Conservation (phyloP, 2,797 vertebrate species). For the Galaxias olidus region DNA sequence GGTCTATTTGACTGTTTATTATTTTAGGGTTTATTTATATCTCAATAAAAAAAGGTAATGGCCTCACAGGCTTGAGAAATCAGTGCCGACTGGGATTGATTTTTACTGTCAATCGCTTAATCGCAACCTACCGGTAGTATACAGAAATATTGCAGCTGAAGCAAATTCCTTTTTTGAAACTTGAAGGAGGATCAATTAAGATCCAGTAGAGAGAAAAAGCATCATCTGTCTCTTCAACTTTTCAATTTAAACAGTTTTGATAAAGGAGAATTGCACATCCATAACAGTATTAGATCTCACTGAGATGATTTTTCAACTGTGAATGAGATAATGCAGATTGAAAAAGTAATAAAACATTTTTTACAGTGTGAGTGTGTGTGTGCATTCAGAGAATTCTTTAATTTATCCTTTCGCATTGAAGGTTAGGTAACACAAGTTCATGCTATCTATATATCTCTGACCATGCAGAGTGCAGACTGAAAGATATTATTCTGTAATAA, state of each 20-base stretch:
- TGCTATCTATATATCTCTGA: too few relatives aligned
- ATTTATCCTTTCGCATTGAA: too few relatives aligned
- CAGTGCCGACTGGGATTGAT: conserved; percentile 43
- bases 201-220: conserved; percentile 27
- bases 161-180: conserved; percentile 48
- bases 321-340: conserved; percentile 22
- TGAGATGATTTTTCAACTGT: conserved; percentile 20
- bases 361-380: conserved; percentile 37
- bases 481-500: too few relatives aligned
- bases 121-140: conserved; percentile 49
- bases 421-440: too few relatives aligned
- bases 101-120: conserved; percentile 39
- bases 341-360: conserved; percentile 40
- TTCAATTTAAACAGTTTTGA: conserved; percentile 54
- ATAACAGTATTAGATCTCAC: not conserved
- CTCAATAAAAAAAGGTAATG: too few relatives aligned
- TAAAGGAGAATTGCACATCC: conserved; percentile 11
- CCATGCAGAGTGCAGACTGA: too few relatives aligned
- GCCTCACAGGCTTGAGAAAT: conserved; percentile 18
- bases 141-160: conserved; percentile 50
- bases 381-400: conserved; percentile 10
- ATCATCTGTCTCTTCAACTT: conserved; percentile 52
- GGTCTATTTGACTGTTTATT: too few relatives aligned
- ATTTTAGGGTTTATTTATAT: too few relatives aligned
- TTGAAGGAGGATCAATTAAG: conserved; percentile 30